Evolutionary conservation across 92 coral and sea anemone genomes (phyloP), one percentile per base, ranked within the genome.

Genomic region (Heteractis magnifica): DNA sequence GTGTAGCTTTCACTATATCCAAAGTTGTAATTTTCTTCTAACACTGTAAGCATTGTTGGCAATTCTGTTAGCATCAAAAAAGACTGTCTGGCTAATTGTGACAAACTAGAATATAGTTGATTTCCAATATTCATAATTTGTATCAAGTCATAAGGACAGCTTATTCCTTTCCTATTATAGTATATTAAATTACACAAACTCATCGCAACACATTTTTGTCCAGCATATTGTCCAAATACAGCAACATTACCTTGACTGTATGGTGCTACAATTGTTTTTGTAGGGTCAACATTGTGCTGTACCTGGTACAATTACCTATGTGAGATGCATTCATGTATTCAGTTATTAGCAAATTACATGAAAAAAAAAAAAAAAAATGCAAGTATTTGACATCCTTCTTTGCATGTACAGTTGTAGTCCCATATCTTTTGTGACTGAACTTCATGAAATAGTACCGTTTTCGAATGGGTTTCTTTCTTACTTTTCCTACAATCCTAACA

Each of bases 251-350:
- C n/a, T n/a, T n/a, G n/a, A n/a, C n/a, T n/a, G n/a, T n/a, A n/a
- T n/a, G n/a, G n/a, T n/a, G n/a, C n/a, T n/a, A n/a, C n/a, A n/a
- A 87, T 83, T 73, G 90, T 87, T 77, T 87, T 56, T 72, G 74
- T 82, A 34, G 80, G 84, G 59, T 83, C 81, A 48, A 83, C 64
- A 62, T 84, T 4, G 60, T 77, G 51, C 48, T 56, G n/a, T n/a
- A 68, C 56, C 12, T 14, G 50, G 48, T 68, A 44, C 34, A 49
- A 81, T 81, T 81, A 50, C 77, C 77, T 52, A 10, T 64, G 70
- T 81, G 78, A 26, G 44, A 12, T 21, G 11, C 65, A 81, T 15
- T 81, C 78, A 70, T 81, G 56, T 68, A 81, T 53, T 20, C 55
- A 81, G 52, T 52, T 77, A 71, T 21, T 21, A 12, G 65, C 11